phyloP scores from a whole-genome alignment of 2,113 vertebrate species.

The Oryctolagus cuniculus region DNA sequence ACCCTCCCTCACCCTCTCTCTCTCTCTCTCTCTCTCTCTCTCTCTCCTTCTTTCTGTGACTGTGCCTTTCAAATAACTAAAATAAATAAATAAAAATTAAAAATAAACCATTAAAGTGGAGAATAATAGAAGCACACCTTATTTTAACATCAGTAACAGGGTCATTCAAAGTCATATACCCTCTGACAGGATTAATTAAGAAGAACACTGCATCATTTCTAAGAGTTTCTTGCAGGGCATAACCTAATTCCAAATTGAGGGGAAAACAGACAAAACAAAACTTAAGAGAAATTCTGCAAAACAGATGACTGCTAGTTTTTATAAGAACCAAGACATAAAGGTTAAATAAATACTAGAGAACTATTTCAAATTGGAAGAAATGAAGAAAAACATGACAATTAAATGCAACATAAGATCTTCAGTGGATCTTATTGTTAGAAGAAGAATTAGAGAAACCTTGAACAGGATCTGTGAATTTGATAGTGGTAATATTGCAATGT shows the following conservation, averaged over 20 bases:
- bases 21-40: no score
- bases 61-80: no score
- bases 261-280: not conserved
- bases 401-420: not conserved
- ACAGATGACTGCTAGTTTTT: not conserved
- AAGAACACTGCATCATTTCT: not conserved
- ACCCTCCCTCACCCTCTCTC: no score
- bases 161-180: not conserved
- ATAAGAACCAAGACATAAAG: not conserved
- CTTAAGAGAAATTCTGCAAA: not conserved
- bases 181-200: not conserved
- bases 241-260: not conserved
- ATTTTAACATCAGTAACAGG: not conserved
- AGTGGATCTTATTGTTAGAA: not conserved
- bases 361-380: not conserved
- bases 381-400: not conserved
- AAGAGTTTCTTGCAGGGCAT: not conserved
- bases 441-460: not conserved
- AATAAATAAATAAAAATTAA: not conserved
- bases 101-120: not conserved
- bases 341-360: not conserved
- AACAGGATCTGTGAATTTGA: not conserved
- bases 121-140: not conserved
- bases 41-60: no score
- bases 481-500: not conserved